phyloP scores from a whole-genome alignment of 2,113 vertebrate species.

The Laterallus jamaicensis region DNA sequence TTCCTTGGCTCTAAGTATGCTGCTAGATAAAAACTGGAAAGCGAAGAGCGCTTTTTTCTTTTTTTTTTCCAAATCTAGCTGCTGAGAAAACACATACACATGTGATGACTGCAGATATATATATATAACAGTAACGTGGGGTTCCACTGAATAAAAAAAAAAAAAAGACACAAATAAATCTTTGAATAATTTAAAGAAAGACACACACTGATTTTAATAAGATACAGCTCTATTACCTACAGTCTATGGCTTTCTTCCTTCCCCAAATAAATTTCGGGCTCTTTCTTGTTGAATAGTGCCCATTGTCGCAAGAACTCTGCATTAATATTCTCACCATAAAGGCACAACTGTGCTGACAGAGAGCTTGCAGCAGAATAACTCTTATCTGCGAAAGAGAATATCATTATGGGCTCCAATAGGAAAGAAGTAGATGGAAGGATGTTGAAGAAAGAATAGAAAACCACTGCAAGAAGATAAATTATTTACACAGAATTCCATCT shows the following conservation, averaged over 20 bases:
- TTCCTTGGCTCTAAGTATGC: neutral
- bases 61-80: neutral
- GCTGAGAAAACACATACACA: neutral
- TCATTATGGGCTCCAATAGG: neutral
- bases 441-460: neutral
- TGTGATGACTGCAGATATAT: neutral
- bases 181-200: neutral
- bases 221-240: neutral
- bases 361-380: neutral
- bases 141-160: neutral
- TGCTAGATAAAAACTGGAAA: neutral
- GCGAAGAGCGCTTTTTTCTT: neutral
- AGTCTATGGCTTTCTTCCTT: neutral
- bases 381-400: neutral
- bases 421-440: neutral
- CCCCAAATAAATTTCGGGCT: neutral
- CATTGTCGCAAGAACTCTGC: neutral
- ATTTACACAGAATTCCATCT: neutral
- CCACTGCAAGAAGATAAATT: neutral
- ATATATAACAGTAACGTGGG: neutral
- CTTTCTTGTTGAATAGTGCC: neutral
- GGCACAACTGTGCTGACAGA: neutral
- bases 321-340: conserved; percentile 1
- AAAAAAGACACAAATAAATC: neutral
- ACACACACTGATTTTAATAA: neutral